Percentiles rank a stretch among this genome's conserved stretches.
phyloP scores from a whole-genome alignment of 1,140 invertebrate species.

The Scaptomyza pallida region DNA sequence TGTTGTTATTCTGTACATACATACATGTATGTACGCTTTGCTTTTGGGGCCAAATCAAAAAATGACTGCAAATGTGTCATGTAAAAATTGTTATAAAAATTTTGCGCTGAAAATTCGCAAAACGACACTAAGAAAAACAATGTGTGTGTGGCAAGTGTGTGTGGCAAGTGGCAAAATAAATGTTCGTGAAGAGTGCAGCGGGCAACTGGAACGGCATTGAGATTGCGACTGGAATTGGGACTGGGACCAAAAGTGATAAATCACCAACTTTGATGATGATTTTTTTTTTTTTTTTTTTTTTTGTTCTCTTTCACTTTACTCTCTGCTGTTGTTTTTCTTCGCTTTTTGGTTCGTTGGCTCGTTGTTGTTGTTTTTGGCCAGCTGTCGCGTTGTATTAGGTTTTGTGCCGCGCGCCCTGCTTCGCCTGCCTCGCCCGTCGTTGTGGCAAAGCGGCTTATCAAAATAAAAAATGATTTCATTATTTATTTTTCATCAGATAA shows the following conservation, averaged over 20 bases:
- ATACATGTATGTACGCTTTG: constrained; percentile 22
- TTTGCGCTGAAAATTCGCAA: constrained; percentile 68
- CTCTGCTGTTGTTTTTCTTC: not conserved
- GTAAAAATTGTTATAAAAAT: constrained; percentile 76
- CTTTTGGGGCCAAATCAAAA: constrained; percentile 64
- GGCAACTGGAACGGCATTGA: constrained; percentile 5
- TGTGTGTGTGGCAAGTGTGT: too few relatives aligned
- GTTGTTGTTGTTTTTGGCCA: not conserved
- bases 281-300: constrained; percentile 47
- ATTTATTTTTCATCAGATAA: constrained; percentile 81
- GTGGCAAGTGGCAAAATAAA: not conserved
- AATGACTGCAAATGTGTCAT: constrained; percentile 79
- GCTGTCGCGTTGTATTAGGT: constrained; percentile 38
- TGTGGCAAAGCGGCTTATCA: constrained; percentile 77
- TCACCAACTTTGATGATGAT: constrained; percentile 76
- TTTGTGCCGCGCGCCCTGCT: too few relatives aligned
- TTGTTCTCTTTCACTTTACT: not conserved
- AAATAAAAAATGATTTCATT: constrained; percentile 83
- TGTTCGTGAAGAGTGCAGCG: not conserved
- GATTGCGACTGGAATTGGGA: constrained; percentile 1
- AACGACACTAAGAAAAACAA: constrained; percentile 13
- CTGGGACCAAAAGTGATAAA: constrained; percentile 65
- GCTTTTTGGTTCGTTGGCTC: not conserved
- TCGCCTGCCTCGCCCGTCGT: not conserved
- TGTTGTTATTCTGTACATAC: not conserved